Evolutionary conservation across 30 jellyfish, hydroid and myxozoan genomes (phyloP).

Genomic region (Hydractinia symbiolongicarpus): DNA sequence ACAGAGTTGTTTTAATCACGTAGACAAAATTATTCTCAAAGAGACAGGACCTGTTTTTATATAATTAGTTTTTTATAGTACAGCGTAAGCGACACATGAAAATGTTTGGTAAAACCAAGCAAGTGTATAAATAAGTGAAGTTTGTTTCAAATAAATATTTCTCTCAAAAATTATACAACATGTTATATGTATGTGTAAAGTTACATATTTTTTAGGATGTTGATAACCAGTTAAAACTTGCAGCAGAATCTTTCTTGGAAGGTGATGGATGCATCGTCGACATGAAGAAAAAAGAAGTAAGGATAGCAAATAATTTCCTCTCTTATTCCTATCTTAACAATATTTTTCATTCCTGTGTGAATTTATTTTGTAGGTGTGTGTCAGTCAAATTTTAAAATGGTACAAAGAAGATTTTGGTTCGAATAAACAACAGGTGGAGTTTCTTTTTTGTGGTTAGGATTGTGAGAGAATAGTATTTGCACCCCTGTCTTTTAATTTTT

Average conservation of each 20-base stretch:
- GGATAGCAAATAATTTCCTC: not conserved
- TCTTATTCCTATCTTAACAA: not conserved
- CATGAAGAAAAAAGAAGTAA: constrained; percentile 60
- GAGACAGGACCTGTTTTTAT: too few species aligned
- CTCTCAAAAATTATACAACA: too few species aligned
- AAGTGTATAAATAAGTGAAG: too few species aligned
- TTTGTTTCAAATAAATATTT: too few species aligned
- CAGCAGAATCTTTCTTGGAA: constrained; percentile 79
- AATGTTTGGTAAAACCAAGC: too few species aligned
- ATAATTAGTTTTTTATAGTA: too few species aligned
- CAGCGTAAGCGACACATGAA: too few species aligned
- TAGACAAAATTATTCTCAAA: too few species aligned
- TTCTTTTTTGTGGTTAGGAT: not conserved
- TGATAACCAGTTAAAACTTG: constrained; percentile 55
- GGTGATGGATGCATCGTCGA: constrained; percentile 77
- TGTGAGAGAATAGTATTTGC: too few species aligned
- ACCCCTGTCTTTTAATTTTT: not conserved
- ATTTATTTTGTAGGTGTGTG: constrained; percentile 36
- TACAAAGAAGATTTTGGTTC: constrained; percentile 81
- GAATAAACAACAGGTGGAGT: constrained; percentile 51
- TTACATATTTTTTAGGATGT: constrained; percentile 34
- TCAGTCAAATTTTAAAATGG: constrained; percentile 78
- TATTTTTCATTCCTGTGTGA: not conserved
- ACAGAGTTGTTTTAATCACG: too few species aligned
- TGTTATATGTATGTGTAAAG: too few species aligned